phyloP scores from a whole-genome alignment of 1,140 invertebrate genomes.

The Ooceraea biroi region DNA sequence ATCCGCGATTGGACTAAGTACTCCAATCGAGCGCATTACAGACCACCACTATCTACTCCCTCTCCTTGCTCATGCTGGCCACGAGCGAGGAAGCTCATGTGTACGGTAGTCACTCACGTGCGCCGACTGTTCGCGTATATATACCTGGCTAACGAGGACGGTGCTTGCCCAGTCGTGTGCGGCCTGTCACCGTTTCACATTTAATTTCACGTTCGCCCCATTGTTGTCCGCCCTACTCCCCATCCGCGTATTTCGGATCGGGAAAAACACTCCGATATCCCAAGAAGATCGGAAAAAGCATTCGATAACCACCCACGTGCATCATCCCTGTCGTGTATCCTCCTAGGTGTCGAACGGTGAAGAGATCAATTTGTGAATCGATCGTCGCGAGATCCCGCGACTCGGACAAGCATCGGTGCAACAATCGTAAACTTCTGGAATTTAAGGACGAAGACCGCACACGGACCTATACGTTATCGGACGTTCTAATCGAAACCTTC shows the following conservation, averaged over 20 bases:
- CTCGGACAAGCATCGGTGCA: not conserved
- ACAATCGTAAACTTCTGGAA: too few species aligned
- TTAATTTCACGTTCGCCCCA: constrained; percentile 3
- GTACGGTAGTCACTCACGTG: constrained; percentile 64
- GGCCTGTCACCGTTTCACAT: constrained; percentile 60
- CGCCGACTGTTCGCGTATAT: constrained; percentile 69
- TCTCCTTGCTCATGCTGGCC: constrained; percentile 24
- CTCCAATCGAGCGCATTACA: constrained; percentile 19
- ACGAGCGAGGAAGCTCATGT: constrained; percentile 49
- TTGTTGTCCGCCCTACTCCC: too few species aligned
- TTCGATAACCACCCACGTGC: too few species aligned
- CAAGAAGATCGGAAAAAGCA: not conserved
- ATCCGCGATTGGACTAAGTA: not conserved
- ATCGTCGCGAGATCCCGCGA: not conserved
- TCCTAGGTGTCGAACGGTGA: not conserved
- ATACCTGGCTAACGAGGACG: constrained; percentile 63
- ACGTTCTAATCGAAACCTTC: not conserved
- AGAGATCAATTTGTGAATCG: not conserved
- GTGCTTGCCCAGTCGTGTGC: constrained; percentile 71
- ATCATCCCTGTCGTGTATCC: not conserved
- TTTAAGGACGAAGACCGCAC: not conserved
- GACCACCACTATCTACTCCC: constrained; percentile 50
- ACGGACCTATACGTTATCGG: not conserved
- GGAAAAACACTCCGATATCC: not conserved
- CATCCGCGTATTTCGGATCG: not conserved